These are phyloP conservation scores for Chionoecetes opilio DNA, from an alignment of 1,140 invertebrate species.

Conservation along the genomic window DNA sequence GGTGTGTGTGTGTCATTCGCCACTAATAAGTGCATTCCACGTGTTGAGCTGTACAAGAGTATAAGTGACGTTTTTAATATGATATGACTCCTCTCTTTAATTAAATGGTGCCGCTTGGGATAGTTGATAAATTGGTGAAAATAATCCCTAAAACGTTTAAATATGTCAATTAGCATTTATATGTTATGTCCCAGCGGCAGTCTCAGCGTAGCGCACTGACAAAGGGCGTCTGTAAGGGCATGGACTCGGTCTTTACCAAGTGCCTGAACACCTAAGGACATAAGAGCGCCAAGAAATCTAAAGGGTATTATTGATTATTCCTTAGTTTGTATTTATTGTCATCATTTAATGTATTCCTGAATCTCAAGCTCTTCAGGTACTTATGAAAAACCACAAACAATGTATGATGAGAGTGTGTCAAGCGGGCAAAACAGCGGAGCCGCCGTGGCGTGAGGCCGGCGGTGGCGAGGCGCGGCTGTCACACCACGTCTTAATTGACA, in stretches of 20 bases:
- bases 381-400: background rate
- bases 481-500: slow-evolving; percentile 42
- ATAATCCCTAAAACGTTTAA: background rate
- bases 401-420: background rate
- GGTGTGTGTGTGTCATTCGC: background rate
- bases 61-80: background rate
- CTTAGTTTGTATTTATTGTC: background rate
- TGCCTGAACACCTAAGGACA: background rate
- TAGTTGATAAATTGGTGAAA: background rate
- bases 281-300: background rate
- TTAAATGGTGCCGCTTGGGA: background rate
- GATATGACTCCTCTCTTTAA: background rate
- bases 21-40: background rate
- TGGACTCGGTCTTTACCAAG: background rate
- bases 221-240: background rate
- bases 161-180: background rate
- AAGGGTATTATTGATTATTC: background rate
- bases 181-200: background rate
- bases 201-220: background rate
- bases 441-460: background rate
- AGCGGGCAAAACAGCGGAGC: background rate
- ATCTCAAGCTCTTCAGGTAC: background rate
- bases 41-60: no score
- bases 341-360: background rate
- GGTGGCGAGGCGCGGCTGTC: background rate